A percentile compares a stretch with the other conserved stretches of the same genome.
Conservation (phyloP, 1,140 invertebrate genomes). For the Meloidogyne hapla region DNA sequence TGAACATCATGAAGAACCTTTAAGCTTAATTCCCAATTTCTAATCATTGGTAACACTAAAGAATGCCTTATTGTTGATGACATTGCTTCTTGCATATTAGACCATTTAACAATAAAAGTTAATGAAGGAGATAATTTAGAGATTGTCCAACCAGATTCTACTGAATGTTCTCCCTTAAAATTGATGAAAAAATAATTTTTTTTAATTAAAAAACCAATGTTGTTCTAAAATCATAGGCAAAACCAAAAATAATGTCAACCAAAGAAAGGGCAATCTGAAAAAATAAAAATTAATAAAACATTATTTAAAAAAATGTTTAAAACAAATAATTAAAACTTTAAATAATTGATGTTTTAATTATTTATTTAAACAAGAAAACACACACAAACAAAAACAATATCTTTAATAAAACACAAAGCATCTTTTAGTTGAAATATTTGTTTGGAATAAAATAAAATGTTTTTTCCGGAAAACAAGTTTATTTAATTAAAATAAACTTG, state of each 20-base stretch:
- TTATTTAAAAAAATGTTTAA: too few relatives aligned
- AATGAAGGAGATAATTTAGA: slow-evolving; percentile 79
- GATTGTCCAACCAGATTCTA: slow-evolving; percentile 83
- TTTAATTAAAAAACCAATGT: slow-evolving; percentile 65
- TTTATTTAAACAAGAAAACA: too few relatives aligned
- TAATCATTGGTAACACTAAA: slow-evolving; percentile 76
- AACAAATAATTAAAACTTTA: too few relatives aligned
- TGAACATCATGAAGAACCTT: slow-evolving; percentile 72
- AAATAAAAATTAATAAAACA: not conserved
- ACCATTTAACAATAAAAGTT: slow-evolving; percentile 72
- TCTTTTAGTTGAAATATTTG: too few relatives aligned
- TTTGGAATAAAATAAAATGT: not conserved
- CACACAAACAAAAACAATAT: too few relatives aligned
- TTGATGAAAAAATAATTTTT: not conserved
- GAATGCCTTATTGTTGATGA: slow-evolving; percentile 73
- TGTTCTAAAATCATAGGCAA: slow-evolving; percentile 78
- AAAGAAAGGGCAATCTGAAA: slow-evolving; percentile 70
- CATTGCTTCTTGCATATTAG: slow-evolving; percentile 69
- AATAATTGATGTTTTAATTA: too few relatives aligned
- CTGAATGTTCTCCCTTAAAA: slow-evolving; percentile 72
- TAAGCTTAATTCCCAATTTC: slow-evolving; percentile 76
- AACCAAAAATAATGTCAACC: slow-evolving; percentile 81
- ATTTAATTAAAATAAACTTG: too few relatives aligned
- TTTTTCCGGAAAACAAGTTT: not conserved
- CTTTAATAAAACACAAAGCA: too few relatives aligned